A percentile compares a stretch with the other conserved stretches of the same genome.
phyloP scores from a whole-genome alignment of 2,113 vertebrate genomes.

The Bos indicus region DNA sequence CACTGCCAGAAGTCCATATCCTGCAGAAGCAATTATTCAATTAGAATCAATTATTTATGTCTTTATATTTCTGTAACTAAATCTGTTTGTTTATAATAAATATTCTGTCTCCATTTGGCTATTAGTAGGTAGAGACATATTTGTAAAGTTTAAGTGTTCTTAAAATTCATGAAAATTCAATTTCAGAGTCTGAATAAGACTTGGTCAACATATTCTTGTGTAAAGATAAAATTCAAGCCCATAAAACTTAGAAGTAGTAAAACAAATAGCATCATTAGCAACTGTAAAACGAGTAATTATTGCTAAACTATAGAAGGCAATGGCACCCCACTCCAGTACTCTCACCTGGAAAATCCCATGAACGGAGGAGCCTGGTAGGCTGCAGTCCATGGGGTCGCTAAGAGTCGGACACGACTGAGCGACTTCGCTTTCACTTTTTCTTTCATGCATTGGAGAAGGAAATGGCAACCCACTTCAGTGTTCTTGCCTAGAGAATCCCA shows the following conservation, averaged over 20 bases:
- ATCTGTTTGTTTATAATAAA: neutral
- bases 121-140: neutral
- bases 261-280: neutral
- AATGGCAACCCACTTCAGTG: neutral
- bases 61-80: neutral
- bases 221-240: neutral
- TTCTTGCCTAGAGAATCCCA: neutral
- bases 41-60: neutral
- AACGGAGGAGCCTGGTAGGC: neutral
- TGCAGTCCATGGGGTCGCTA: neutral
- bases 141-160: neutral
- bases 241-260: neutral
- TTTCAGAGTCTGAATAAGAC: neutral
- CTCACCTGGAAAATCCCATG: neutral
- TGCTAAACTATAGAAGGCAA: neutral
- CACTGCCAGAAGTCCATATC: neutral
- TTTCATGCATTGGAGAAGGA: neutral
- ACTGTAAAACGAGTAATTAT: neutral
- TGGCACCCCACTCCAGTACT: neutral
- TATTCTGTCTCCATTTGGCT: neutral
- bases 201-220: neutral
- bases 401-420: rapidly evolving
- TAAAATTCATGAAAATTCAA: conserved; percentile 10
- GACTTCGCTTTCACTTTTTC: neutral
- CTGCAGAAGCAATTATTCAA: neutral